These are phyloP conservation scores for Ephialtes manifestator DNA, from an alignment of 2,888 invertebrate genomes.

Conservation along the genomic window DNA sequence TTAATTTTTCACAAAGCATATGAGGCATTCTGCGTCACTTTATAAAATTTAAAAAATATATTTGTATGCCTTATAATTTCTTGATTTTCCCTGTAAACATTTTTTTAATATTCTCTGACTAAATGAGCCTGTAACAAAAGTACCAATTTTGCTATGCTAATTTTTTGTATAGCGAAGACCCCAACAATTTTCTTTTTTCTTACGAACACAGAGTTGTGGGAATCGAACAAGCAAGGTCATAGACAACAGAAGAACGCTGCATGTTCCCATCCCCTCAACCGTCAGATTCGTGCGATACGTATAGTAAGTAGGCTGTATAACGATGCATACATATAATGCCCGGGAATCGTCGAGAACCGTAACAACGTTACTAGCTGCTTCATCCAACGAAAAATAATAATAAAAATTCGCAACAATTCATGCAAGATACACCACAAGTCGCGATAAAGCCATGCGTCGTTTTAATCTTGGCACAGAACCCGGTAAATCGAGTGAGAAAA, in stretches of 20 bases:
- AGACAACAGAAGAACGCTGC: neutral
- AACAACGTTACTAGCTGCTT: neutral
- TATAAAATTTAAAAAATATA: too few species aligned
- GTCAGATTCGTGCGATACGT: neutral
- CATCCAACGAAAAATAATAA: constrained; percentile 2
- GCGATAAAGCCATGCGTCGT: neutral
- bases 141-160: neutral
- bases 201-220: neutral
- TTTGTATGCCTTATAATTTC: too few species aligned
- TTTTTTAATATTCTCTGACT: too few species aligned
- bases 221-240: constrained; percentile 2
- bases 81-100: too few species aligned
- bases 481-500: constrained; percentile 8
- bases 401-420: neutral
- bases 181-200: neutral
- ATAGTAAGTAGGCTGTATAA: neutral
- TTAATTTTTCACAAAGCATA: too few species aligned
- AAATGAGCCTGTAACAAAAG: neutral
- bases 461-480: neutral
- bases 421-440: neutral
- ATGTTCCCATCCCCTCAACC: neutral
- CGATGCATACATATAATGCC: neutral
- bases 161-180: neutral
- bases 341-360: neutral
- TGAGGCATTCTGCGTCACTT: too few species aligned